Evolutionary conservation across 2,113 vertebrate genomes (phyloP).

Genomic region (Glaucomys volans): DNA sequence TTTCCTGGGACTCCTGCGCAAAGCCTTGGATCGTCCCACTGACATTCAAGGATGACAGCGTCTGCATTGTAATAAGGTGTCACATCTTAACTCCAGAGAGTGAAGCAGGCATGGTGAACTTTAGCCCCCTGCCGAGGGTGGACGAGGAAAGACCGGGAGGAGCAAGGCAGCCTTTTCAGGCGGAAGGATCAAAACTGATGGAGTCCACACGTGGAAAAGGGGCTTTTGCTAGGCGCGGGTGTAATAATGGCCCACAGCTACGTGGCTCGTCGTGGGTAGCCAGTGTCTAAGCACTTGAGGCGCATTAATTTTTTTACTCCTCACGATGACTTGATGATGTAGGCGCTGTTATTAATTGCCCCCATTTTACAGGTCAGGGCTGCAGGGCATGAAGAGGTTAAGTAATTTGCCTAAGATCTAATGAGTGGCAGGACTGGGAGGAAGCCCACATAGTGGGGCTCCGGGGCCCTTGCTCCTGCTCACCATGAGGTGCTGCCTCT

Average conservation of each 20-base stretch:
- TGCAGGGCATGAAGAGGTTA: neutral
- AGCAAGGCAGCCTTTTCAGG: neutral
- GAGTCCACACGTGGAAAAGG: neutral
- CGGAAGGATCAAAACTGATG: neutral
- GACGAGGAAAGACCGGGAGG: neutral
- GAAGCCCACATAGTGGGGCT: neutral
- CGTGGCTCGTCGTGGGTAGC: neutral
- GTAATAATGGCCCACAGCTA: neutral
- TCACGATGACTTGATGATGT: neutral
- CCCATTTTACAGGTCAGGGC: slow-evolving; percentile 23
- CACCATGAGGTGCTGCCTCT: neutral
- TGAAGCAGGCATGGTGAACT: neutral
- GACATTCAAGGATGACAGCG: neutral
- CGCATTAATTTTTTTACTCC: slow-evolving; percentile 28
- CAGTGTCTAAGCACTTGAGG: neutral
- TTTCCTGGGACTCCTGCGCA: neutral
- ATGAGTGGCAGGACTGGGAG: neutral
- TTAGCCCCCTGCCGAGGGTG: neutral
- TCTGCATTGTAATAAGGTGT: neutral
- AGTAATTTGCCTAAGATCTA: neutral
- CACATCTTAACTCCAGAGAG: neutral
- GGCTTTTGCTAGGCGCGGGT: neutral
- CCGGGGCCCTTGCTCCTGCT: neutral
- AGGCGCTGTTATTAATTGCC: neutral
- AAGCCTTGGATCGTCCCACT: neutral